Evolutionary conservation across 2,888 invertebrate genomes (phyloP).

Genomic region (Thelaira solivaga): DNA sequence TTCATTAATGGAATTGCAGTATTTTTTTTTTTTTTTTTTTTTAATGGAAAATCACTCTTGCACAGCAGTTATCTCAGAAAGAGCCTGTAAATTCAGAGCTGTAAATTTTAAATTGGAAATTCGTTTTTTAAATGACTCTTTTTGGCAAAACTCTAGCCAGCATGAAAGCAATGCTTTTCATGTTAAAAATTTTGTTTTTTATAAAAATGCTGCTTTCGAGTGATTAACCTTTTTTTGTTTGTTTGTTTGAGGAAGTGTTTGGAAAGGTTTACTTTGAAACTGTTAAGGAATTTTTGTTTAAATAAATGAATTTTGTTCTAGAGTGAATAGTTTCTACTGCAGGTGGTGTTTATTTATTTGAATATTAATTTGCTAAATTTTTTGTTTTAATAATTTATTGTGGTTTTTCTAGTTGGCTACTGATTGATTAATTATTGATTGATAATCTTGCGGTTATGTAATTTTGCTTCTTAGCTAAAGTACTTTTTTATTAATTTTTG

Average conservation of each 20-base stretch:
- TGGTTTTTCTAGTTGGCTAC: background rate
- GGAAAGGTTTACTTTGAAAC: conserved; percentile 11
- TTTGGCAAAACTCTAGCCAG: too few relatives aligned
- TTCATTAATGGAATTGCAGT: background rate
- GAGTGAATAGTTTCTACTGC: background rate
- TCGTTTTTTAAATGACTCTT: too few relatives aligned
- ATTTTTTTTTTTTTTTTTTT: background rate
- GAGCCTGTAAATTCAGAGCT: too few relatives aligned
- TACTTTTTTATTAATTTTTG: too few relatives aligned
- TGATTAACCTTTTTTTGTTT: background rate
- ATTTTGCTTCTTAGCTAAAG: too few relatives aligned
- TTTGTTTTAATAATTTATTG: background rate
- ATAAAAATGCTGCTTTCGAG: too few relatives aligned
- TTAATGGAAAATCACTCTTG: too few relatives aligned
- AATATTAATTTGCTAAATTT: background rate
- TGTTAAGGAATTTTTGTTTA: background rate
- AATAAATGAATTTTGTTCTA: conserved; percentile 12
- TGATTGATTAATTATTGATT: background rate
- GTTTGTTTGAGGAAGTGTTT: conserved; percentile 13
- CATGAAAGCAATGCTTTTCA: too few relatives aligned
- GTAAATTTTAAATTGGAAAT: too few relatives aligned
- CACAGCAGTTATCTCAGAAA: too few relatives aligned
- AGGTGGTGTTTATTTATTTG: background rate
- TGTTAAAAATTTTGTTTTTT: too few relatives aligned
- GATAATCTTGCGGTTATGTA: too few relatives aligned